phyloP scores from a whole-genome alignment of 2,888 invertebrate species.

The Cryptosula pallasiana region DNA sequence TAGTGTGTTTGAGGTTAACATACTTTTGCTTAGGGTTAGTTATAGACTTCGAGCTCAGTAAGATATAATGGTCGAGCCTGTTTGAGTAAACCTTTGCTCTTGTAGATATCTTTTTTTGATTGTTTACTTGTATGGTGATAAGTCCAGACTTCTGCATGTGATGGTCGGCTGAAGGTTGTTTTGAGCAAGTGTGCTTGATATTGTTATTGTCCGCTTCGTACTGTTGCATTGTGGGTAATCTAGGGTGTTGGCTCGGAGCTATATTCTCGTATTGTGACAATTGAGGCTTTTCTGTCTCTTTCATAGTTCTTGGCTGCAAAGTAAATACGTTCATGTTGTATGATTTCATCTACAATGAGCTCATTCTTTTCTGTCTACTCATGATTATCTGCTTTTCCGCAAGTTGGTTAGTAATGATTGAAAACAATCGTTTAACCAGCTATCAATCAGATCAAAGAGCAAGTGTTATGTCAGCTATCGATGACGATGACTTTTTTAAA shows the following conservation, averaged over 20 bases:
- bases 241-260: background rate
- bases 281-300: background rate
- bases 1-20: conserved; percentile 3
- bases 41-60: background rate
- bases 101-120: background rate
- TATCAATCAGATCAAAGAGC: too few relatives aligned
- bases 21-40: background rate
- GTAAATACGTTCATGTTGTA: background rate
- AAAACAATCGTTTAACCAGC: too few relatives aligned
- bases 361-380: too few relatives aligned
- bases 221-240: background rate
- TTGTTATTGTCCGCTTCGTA: background rate
- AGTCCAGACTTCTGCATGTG: conserved; percentile 18
- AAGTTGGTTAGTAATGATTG: too few relatives aligned
- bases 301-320: background rate
- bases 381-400: too few relatives aligned
- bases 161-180: background rate
- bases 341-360: too few relatives aligned
- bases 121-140: conserved; percentile 9
- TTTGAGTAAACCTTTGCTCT: conserved; percentile 6
- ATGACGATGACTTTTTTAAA: too few relatives aligned
- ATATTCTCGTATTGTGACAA: background rate
- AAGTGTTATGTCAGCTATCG: too few relatives aligned
- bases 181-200: background rate
- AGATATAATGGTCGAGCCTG: conserved; percentile 2